A percentile compares a stretch with the other conserved stretches of the same genome.
phyloP scores from a whole-genome alignment of 30 jellyfish, hydroid and myxozoan genomes.

The Aurelia sp. region DNA sequence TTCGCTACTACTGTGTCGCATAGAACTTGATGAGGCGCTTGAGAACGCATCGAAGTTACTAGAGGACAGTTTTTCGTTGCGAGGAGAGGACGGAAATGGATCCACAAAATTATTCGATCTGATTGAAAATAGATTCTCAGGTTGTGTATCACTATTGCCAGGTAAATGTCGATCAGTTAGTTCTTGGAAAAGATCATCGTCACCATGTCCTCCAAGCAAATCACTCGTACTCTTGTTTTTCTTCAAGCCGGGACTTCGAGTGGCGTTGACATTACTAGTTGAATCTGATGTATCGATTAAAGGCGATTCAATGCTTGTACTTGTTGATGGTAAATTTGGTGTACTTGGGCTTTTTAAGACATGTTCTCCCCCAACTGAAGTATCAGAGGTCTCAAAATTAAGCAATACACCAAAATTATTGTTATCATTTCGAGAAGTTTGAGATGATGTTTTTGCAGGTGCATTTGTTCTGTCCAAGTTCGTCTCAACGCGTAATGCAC shows the following conservation, averaged over 20 bases:
- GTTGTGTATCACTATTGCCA: background rate
- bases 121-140: slow-evolving; percentile 30
- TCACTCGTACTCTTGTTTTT: slow-evolving; percentile 61
- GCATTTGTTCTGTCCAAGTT: slow-evolving; percentile 6
- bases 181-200: slow-evolving; percentile 61
- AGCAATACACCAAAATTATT: slow-evolving; percentile 37
- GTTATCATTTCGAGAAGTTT: background rate
- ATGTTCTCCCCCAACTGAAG: background rate
- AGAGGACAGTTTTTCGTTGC: slow-evolving; percentile 4
- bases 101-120: slow-evolving; percentile 23
- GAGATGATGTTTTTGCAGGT: background rate
- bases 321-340: slow-evolving; percentile 31
- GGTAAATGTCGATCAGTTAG: slow-evolving; percentile 14
- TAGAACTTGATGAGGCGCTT: slow-evolving; percentile 2
- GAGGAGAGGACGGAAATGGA: slow-evolving; percentile 18
- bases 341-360: slow-evolving; percentile 56
- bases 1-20: slow-evolving; percentile 68
- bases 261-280: background rate
- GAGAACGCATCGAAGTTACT: slow-evolving; percentile 4
- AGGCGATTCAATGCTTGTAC: background rate
- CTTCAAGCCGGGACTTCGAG: slow-evolving; percentile 38
- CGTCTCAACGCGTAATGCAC: slow-evolving; percentile 47
- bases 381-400: slow-evolving; percentile 26
- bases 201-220: slow-evolving; percentile 23
- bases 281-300: slow-evolving; percentile 16